Percentiles rank a stretch among this genome's conserved stretches.
Evolutionary conservation across 2,888 invertebrate genomes (phyloP).

Genomic region (Drosophila neutralis): DNA sequence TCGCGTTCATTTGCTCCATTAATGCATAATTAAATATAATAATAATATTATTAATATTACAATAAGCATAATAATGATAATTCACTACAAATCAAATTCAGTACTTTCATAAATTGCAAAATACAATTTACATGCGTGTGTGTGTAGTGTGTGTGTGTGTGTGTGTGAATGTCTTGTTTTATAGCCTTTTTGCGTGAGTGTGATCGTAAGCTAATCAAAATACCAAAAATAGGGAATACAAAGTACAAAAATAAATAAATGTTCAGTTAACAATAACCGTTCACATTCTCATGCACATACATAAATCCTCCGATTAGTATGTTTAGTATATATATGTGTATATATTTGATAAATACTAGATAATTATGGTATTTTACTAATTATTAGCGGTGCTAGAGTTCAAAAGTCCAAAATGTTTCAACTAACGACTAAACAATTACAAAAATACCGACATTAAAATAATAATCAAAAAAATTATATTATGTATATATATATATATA

Average conservation of each 20-base stretch:
- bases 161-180: conserved; percentile 26
- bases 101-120: conserved; percentile 61
- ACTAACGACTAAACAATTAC: conserved; percentile 34
- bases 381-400: conserved; percentile 40
- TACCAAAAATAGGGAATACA: conserved; percentile 16
- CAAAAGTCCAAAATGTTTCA: conserved; percentile 47
- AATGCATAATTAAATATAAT: conserved; percentile 17
- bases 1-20: conserved; percentile 45
- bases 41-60: conserved; percentile 15
- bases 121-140: conserved; percentile 42
- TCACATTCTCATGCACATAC: conserved; percentile 28
- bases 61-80: conserved; percentile 29
- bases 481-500: background rate
- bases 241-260: conserved; percentile 55
- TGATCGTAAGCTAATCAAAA: conserved; percentile 18
- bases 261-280: conserved; percentile 49
- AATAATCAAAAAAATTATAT: conserved; percentile 15
- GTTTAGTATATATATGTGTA: conserved; percentile 4
- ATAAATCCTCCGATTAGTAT: conserved; percentile 16
- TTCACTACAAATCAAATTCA: conserved; percentile 56
- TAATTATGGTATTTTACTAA: conserved; percentile 24
- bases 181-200: conserved; percentile 35
- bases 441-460: conserved; percentile 17
- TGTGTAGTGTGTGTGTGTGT: conserved; percentile 9
- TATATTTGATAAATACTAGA: conserved; percentile 43